Base-by-base conservation (phyloP, 2,888 invertebrate species). In the Mamestra brassicae region DNA sequence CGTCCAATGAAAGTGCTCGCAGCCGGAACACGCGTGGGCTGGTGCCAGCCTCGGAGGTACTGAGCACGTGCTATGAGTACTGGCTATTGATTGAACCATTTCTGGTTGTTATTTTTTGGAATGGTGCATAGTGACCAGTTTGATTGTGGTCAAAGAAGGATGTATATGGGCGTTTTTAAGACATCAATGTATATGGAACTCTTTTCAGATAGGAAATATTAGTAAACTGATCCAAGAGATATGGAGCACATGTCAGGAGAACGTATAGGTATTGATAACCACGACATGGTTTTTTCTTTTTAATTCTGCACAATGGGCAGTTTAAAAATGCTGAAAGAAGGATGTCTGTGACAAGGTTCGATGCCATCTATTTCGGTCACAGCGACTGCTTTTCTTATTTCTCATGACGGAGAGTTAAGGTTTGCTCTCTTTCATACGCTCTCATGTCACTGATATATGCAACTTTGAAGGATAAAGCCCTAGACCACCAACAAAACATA, bases 21-120 rank as follows among this genome's bases (percentile, higher is more conserved):
- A 78, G 80, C 78, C 86, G 89, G 88, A 87, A 88, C 87, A 82
- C 34, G 88, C 85, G 90, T 90, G 85, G 90, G 90, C 84, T 75
- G 65, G 78, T 85, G 85, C 81, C 81, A 80, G 80, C 54, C 69
- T 75, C 81, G 71, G 72, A 71, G 80, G 69, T 78, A 79, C 74
- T 71, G 69, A 77, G 73, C 85, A 85, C 87, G 86, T 85, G 87
- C 83, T 70, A 42, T 62, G 11, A 67, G 63, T 42, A 75, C 42
- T 63, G 8, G 13, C 64, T 55, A 73, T 60, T 72, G 79, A 83
- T 62, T 60, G 10, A 62, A 74, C 36, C 55, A 69, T 79, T 70
- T 73, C 63, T 69, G 57, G 42, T 42, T 42, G 8, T 57, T 62
- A 63, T 62, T 69, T 68, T 54, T 13, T 11, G 42, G 38, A 50